phyloP scores from a whole-genome alignment of 2,113 vertebrate species.

The Microtus richardsoni region DNA sequence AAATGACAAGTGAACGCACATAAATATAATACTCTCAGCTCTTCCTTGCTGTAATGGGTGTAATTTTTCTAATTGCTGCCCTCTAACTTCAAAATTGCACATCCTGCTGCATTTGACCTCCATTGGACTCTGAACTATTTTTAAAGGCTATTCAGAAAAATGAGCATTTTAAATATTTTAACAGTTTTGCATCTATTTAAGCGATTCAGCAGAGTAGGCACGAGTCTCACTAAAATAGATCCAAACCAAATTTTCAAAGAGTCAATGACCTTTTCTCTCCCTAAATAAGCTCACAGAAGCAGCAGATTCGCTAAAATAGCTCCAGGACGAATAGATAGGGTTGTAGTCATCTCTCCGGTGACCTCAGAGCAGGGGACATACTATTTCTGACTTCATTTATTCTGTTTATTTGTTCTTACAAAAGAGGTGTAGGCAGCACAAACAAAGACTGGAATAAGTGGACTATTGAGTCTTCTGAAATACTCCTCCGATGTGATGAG shows the following conservation, averaged over 20 bases:
- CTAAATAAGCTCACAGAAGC: constrained; percentile 33
- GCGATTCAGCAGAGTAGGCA: neutral
- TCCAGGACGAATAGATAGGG: neutral
- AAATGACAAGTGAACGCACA: neutral
- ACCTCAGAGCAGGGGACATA: neutral
- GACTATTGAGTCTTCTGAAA: neutral
- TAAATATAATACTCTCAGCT: constrained; percentile 22
- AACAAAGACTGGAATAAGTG: neutral
- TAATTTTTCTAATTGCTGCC: constrained; percentile 53
- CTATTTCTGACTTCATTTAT: neutral
- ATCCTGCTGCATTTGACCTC: constrained; percentile 50
- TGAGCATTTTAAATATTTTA: constrained; percentile 60
- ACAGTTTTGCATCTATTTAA: constrained; percentile 30
- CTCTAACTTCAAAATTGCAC: constrained; percentile 59
- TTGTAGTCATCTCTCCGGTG: constrained; percentile 6
- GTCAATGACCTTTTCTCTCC: constrained; percentile 19
- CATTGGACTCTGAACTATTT: constrained; percentile 31
- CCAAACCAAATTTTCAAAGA: constrained; percentile 47
- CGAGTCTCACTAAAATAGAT: constrained; percentile 34
- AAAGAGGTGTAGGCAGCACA: neutral
- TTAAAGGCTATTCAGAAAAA: constrained; percentile 53
- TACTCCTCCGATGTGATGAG: neutral
- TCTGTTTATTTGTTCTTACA: constrained; percentile 11
- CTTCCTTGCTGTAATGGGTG: neutral
- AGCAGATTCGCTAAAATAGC: constrained; percentile 10